These are phyloP conservation scores for Metellina segmentata DNA, from an alignment of 2,888 invertebrate species.

Conservation along the genomic window DNA sequence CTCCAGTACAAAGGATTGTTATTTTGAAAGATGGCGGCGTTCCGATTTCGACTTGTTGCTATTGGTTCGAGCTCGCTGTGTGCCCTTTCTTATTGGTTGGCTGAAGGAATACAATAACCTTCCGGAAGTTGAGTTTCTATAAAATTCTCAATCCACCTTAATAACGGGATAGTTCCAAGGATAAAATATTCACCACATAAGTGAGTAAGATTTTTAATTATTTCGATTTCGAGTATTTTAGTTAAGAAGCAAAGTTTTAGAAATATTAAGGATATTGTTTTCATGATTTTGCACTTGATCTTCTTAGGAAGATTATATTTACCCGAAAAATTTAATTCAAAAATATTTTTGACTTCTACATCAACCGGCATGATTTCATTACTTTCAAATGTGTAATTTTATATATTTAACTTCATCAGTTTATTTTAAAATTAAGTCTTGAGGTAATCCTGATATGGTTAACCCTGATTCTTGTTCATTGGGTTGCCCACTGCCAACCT, in stretches of 20 bases:
- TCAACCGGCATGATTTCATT: too few species aligned
- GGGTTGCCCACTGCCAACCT: too few species aligned
- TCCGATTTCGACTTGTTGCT: neutral
- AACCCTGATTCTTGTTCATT: too few species aligned
- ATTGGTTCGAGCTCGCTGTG: neutral
- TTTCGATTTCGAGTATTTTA: neutral
- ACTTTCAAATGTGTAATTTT: too few species aligned
- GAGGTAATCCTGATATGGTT: too few species aligned
- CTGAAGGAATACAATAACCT: neutral
- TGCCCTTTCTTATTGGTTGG: neutral
- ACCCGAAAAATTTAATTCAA: neutral
- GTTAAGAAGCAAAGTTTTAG: neutral
- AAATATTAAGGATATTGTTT: neutral
- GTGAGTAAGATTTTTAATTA: neutral
- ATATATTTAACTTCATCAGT: too few species aligned
- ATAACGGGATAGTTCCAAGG: too few species aligned
- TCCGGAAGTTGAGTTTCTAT: conserved; percentile 7
- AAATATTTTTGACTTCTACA: too few species aligned
- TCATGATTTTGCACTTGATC: neutral
- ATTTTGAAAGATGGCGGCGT: neutral
- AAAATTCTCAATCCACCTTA: neutral
- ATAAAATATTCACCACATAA: neutral
- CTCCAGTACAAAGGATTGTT: conserved; percentile 3
- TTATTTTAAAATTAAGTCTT: too few species aligned
- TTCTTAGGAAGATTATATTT: neutral